Base-by-base conservation (phyloP, 2,797 vertebrate genomes). In the Channallabes apus region DNA sequence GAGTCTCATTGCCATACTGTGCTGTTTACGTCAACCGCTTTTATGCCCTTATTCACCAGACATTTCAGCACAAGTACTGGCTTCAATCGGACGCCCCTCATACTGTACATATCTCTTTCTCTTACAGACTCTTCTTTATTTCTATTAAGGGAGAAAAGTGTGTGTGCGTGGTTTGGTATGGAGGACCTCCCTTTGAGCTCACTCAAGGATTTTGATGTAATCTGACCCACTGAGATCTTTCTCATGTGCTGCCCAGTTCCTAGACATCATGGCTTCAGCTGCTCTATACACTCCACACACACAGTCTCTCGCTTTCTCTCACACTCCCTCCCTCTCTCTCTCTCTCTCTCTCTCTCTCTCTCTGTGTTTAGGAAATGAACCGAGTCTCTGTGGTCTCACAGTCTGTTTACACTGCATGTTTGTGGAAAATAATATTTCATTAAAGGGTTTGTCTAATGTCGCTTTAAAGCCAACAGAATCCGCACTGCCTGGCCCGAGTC, bases 151-250 rank as follows among this genome's bases (percentile, higher is more conserved):
- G 8, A 32, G 27, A 22, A 69, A 22, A 69, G 41, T 51, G 72
- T 67, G 46, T 29, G 29, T 67, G 46, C 22, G 29, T 8, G 65
- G 61, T 32, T 38, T 75, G 69, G 35, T 73, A 46, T 73, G 58
- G 29, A 58, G 75, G 51, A 62, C 54, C 82, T 61, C 58, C 27
- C 29, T 82, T 69, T 41, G 77, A 62, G 77, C 77, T 79, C 24
- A 0, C 59, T 89, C 20, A 86, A 80, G 82, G n/a, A 82, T 80
- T 84, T 81, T 72, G 46, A 75, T 86, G 69, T 86, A 89, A 86
- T 24, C 27, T 3, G 62, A 77, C 29, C 78, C 65, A 67, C 46
- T 65, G 68, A 72, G 79, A 79, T 88, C 82, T 77, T 75, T 85
- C 82, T 77, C 64, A 80, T 82, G 83, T 82, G 86, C 84, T 81